Percentiles rank a stretch among this genome's conserved stretches.
Conservation (phyloP, 2,797 vertebrate genomes). For the Lithobates pipiens region DNA sequence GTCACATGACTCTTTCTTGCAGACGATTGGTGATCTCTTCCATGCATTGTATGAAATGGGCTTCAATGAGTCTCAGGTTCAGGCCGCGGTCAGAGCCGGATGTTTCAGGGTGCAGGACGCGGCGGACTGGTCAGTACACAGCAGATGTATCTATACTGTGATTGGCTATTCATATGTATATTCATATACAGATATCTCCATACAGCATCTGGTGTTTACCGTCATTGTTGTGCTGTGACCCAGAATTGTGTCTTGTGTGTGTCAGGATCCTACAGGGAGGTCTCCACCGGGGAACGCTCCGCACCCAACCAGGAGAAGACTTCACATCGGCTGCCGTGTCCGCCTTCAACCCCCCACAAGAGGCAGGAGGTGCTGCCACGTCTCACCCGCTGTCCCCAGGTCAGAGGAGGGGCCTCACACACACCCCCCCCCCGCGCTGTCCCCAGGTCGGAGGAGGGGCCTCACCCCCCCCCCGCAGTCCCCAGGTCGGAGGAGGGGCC, state of each 20-base stretch:
- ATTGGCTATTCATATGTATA: too few relatives aligned
- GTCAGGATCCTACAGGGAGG: constrained; percentile 36
- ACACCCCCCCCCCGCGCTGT: too few relatives aligned
- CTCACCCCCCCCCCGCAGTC: too few relatives aligned
- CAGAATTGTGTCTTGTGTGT: not conserved
- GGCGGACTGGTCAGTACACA: constrained; percentile 78
- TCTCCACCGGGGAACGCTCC: constrained; percentile 10
- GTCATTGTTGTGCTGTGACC: not conserved
- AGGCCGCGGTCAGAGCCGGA: constrained; percentile 79
- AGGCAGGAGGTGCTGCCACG: not conserved
- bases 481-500: not conserved
- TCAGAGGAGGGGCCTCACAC: not conserved
- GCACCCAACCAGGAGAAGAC: not conserved
- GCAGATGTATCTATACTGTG: too few relatives aligned
- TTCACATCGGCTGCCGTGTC: not conserved
- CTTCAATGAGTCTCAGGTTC: constrained; percentile 81
- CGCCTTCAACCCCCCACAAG: constrained; percentile 28
- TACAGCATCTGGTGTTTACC: not conserved
- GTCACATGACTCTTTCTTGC: not conserved
- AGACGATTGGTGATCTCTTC: constrained; percentile 83
- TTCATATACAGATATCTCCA: too few relatives aligned
- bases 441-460: too few relatives aligned
- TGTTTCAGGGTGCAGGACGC: constrained; percentile 80
- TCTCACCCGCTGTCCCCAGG: not conserved
- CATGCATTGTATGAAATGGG: constrained; percentile 81